Evolutionary conservation across 2,113 vertebrate species (phyloP).

Genomic region (Manacus vitellinus): DNA sequence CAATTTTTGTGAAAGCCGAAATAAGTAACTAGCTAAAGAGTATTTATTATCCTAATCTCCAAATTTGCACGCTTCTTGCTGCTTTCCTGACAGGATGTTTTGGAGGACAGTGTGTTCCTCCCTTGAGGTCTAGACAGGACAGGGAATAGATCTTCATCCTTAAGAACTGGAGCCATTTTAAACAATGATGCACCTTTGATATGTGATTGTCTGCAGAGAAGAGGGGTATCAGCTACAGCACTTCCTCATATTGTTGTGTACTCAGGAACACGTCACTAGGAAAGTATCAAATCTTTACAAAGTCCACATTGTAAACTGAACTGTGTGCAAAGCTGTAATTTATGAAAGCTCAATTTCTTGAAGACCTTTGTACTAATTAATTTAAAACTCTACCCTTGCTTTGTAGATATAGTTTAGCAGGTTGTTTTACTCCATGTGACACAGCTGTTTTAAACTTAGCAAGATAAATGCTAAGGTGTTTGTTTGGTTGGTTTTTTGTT

Average conservation of each 20-base stretch:
- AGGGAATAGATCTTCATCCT: slow-evolving; percentile 38
- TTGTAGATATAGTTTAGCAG: background rate
- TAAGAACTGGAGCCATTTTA: slow-evolving; percentile 43
- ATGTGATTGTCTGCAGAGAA: slow-evolving; percentile 26
- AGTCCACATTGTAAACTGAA: slow-evolving; percentile 36
- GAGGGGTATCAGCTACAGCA: background rate
- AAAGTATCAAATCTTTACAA: slow-evolving; percentile 21
- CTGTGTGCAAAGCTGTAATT: background rate
- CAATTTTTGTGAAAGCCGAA: background rate
- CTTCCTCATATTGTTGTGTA: slow-evolving; percentile 48
- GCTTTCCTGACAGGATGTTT: slow-evolving; percentile 65
- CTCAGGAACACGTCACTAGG: background rate
- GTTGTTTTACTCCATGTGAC: background rate
- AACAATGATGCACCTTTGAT: slow-evolving; percentile 56
- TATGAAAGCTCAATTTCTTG: background rate
- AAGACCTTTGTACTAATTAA: slow-evolving; percentile 31
- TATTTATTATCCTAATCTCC: slow-evolving; percentile 35
- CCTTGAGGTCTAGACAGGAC: slow-evolving; percentile 35
- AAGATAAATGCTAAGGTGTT: background rate
- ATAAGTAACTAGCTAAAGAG: background rate
- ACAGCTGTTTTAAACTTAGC: background rate
- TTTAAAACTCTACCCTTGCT: background rate
- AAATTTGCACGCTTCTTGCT: background rate
- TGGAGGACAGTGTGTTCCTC: slow-evolving; percentile 54
- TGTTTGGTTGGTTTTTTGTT: too few species aligned